phyloP scores from a whole-genome alignment of 2,888 invertebrate species.

The Philhelius pedissequus region DNA sequence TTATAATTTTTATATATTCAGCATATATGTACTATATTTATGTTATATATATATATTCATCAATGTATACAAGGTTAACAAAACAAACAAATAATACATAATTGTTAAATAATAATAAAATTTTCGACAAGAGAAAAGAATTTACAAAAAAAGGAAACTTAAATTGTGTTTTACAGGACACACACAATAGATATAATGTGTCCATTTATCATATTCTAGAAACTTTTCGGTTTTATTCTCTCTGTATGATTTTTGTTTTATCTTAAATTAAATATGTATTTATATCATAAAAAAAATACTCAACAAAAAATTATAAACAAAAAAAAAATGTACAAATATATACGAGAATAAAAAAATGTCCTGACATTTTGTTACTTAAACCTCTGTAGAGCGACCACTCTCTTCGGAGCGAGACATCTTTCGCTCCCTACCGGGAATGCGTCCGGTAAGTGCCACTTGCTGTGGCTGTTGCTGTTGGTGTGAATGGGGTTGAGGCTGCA shows the following conservation, averaged over 20 bases:
- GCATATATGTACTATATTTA: conserved; percentile 32
- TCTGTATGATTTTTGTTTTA: conserved; percentile 47
- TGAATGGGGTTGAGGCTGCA: conserved; percentile 72
- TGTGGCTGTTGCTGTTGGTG: conserved; percentile 75
- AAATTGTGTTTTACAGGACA: conserved; percentile 25
- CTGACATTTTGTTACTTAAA: conserved; percentile 70
- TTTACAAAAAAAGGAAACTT: conserved; percentile 62
- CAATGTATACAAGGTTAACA: conserved; percentile 56
- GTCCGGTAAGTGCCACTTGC: conserved; percentile 72
- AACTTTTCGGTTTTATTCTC: conserved; percentile 58
- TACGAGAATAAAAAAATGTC: conserved; percentile 14
- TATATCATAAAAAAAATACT: conserved; percentile 41
- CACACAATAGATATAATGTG: conserved; percentile 11
- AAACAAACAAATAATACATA: conserved; percentile 39
- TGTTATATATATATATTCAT: conserved; percentile 48
- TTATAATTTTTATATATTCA: conserved; percentile 30
- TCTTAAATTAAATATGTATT: conserved; percentile 41
- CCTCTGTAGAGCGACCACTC: conserved; percentile 78
- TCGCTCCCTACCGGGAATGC: conserved; percentile 79
- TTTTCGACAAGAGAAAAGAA: conserved; percentile 3
- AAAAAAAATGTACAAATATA: conserved; percentile 55
- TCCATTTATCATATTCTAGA: conserved; percentile 12
- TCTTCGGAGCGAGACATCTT: conserved; percentile 82
- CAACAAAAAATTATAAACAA: conserved; percentile 58
- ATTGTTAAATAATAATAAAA: conserved; percentile 47